Base-by-base conservation (phyloP, 2,113 vertebrate species). In the Regulus satrapa region DNA sequence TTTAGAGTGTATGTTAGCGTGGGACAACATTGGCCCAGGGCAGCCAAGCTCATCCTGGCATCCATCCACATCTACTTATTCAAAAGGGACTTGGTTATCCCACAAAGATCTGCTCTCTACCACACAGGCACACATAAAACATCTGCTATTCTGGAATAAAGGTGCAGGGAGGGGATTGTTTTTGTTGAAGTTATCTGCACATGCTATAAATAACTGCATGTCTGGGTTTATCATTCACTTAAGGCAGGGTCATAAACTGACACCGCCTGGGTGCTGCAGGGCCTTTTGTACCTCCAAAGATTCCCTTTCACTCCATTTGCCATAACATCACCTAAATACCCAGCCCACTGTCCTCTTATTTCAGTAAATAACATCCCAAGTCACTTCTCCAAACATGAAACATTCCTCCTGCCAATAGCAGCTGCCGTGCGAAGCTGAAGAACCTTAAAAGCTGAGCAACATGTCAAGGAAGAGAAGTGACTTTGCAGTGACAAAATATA, bases 111-210 rank as follows among this genome's bases (percentile, higher is more conserved):
- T 36, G 23, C 36, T 64, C 80, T 51, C 64, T 24, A 14, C 43
- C 51, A 91, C 0, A 0, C 18, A 56, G 24, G 17, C 25, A 21
- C 32, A 86, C 0, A 1, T 8, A 46, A 55, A 83, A 43, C 28
- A 84, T 2, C 8, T 36, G 58, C 63, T 61, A n/a, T 75, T 83
- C 61, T 5, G 6, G 32, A 83, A 46, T 29, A 59, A 83, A 68
- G 36, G 9, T 68, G 48, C 29, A 82, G 48, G 52, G 52, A 85
- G 26, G 20, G 6, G 24, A 11, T 15, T 68, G 38, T 1, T 55
- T 85, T 24, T 46, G 43, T 49, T 78, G 4, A 59, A 34, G 15
- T 32, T 52, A 40, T 9, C 28, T 69, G 29, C 25, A 45, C 9
- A 12, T 59, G 48, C 26, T 46, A 17, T 32, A 85, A 49, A 74